Evolutionary conservation across 2,797 vertebrate genomes (phyloP).

Genomic region (Mus caroli): DNA sequence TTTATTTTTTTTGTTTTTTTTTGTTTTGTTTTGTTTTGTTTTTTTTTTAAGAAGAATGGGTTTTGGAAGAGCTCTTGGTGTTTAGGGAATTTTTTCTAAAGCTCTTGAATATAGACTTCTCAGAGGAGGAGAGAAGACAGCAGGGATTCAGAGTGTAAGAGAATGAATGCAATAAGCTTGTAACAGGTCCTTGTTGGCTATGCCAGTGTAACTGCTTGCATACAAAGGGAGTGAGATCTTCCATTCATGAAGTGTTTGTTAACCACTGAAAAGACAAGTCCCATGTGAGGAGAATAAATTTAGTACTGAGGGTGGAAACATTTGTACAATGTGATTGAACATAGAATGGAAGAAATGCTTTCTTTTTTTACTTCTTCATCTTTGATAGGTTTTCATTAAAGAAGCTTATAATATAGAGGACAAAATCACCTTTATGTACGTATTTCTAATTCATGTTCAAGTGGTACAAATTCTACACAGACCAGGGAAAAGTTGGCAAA

Average conservation of each 20-base stretch:
- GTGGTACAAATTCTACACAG: neutral
- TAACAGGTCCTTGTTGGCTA: neutral
- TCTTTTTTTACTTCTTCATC: neutral
- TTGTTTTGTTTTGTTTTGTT: no score
- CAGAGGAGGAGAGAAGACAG: neutral
- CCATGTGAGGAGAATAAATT: neutral
- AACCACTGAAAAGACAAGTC: neutral
- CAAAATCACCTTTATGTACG: neutral
- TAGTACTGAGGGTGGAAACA: neutral
- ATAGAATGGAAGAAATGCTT: neutral
- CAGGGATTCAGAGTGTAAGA: neutral
- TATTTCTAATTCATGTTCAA: neutral
- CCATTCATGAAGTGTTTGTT: neutral
- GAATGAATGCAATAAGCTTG: constrained; percentile 8
- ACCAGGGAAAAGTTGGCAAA: neutral
- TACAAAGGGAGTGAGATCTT: neutral
- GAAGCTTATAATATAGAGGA: neutral
- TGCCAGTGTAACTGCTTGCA: neutral
- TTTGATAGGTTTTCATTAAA: neutral
- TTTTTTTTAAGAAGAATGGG: neutral
- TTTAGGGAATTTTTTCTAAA: neutral
- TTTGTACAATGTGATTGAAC: neutral
- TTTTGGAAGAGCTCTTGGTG: neutral
- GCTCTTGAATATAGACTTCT: neutral
- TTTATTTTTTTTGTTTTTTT: no score